Evolutionary conservation across 2,113 vertebrate genomes (phyloP), one percentile per base, ranked within the genome.

Genomic region (Cyanoliseus patagonus): DNA sequence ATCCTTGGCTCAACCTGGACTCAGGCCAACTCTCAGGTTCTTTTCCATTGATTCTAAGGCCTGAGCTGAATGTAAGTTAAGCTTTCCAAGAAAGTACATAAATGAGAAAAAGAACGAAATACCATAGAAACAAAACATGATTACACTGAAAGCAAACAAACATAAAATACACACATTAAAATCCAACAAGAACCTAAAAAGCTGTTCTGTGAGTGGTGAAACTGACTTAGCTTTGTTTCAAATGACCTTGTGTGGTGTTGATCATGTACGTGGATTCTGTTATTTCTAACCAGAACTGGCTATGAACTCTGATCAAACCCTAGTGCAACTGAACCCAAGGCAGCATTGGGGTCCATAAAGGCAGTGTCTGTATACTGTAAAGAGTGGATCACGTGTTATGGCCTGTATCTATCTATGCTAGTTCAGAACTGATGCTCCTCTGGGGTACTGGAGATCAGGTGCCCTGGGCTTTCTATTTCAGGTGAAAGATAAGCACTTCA

Each of bases 371-470:
- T 24, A 5, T 27, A 3, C 27, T 73, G 13, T 7, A 57, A 46
- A 73, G 37, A 41, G 27, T 30, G 23, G 25, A 46, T 23, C 6
- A 2, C 2, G 17, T 64, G 24, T 49, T 10, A 17, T 27, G 30
- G 12, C 6, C 33, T 69, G 5, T 31, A 12, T 28, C 22, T 55
- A 7, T 6, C 0, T 0, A n/a, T 53, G 14, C 17, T 4, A n/a
- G 16, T 6, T 64, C 30, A 77, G n/a, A 77, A 55, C 1, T 59
- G 8, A 42, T 51, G 17, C 11, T 52, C 17, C 22, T 62, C 31
- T 17, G 30, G 9, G 13, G 3, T n/a, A 35, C 23, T 23, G 37
- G 52, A 47, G 16, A 14, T 46, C 42, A 92, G 3, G 4, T 63
- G 41, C 5, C 14, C 13, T 37, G 39, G 17, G 6, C 14, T 79